Base-by-base conservation (phyloP, 2,113 vertebrate species). In the Podarcis raffonei region DNA sequence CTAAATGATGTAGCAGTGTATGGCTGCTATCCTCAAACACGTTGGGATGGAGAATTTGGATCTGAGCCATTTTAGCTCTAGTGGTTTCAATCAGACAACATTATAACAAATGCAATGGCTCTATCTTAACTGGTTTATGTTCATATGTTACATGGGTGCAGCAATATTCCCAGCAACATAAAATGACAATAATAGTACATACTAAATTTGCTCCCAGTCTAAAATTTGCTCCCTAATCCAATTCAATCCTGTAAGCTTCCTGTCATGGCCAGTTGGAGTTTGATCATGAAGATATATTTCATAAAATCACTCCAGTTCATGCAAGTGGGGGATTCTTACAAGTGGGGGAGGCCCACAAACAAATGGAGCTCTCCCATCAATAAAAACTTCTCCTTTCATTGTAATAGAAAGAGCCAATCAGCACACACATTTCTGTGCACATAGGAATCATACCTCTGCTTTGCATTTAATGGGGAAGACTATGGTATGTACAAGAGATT, bases 131-230 rank as follows among this genome's bases (percentile, higher is more conserved):
- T 20, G 53, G 32, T 25, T 59, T 25, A 20, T 76, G 72, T 32
- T 16, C 72, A 30, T 76, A 37, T 39, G 39, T 85, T 93, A 83
- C 91, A 93, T 93, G 93, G 91, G 89, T 94, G 91, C 0, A n/a
- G 93, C 92, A 95, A 96, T 89, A 93, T 94, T 91, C 90, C 84
- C 87, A 93, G 82, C 80, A 94, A 86, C 30, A 68, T 25, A 83
- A 35, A 80, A 13, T 6, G 89, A 59, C 0, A 32, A 62, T 90
- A 88, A 0, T 27, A 65, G 32, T 80, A 89, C 2, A 83, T 89
- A 39, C 59, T 62, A 42, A 7, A 12, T 77, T 91, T 91, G 22
- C 39, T 85, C 84, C 83, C 75, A 11, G 89, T 35, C 35, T 84
- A 30, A 84, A 83, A 57, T 53, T 53, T 53, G 48, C 74, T 39